Evolutionary conservation across 2,797 vertebrate genomes (phyloP), one percentile per base, ranked within the genome.

Genomic region (Hoplostethus mediterraneus): DNA sequence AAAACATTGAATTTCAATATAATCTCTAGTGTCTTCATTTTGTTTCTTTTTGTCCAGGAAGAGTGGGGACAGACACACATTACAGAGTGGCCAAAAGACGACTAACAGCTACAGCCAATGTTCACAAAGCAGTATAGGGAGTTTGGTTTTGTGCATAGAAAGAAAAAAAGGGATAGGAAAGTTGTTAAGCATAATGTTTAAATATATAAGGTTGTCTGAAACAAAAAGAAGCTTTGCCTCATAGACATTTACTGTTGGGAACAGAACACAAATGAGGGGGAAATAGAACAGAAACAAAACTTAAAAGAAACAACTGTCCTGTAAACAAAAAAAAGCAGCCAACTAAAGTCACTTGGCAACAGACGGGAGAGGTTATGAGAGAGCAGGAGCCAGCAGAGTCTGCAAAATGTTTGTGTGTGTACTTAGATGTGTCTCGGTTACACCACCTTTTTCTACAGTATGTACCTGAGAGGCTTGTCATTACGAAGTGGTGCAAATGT

Each of bases 291-390:
- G 82, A 93, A 90, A 87, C 72, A 75, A 82, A 91, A 90, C 70
- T 56, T 84, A 92, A 90, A 77, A 21, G 83, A 93, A 89, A 85
- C 87, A 92, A 89, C 87, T 79, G 86, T 93, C 93, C 93, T 95
- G 94, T 91, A 92, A 95, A 94, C 87, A 84, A 87, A 88, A 82
- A 83, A 89, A 93, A 88, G 90, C 90, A 94, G 87, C 87, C 86
- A 90, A 93, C 92, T 93, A 91, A 93, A 92, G 84, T 91, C 89
- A 92, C 89, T 90, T 88, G 90, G 90, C 87, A 89, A 93, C 87
- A 92, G 91, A 94, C 87, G 76, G 85, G 82, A 92, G 85, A 90
- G 82, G 88, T 93, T 91, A 93, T 87, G 90, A 94, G 77, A 94
- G 91, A 93, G 91, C 89, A 93, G 89, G 86, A 94, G 88, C 94